phyloP scores from a whole-genome alignment of 1,140 invertebrate genomes.

The Pomacea maculata region DNA sequence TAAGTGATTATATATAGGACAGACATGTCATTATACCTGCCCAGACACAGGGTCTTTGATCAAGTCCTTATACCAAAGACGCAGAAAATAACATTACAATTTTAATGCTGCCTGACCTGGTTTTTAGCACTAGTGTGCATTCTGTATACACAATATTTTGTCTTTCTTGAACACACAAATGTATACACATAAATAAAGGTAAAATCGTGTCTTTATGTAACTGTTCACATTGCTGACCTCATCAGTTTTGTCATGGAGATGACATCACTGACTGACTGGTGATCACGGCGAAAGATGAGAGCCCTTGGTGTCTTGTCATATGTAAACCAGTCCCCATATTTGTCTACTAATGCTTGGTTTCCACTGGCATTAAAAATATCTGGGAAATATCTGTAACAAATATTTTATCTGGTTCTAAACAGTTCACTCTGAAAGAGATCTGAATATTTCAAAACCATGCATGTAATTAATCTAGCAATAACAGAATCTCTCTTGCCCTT shows the following conservation, averaged over 20 bases:
- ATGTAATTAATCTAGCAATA: too few species aligned
- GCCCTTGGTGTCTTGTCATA: conserved; percentile 62
- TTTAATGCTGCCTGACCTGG: background rate
- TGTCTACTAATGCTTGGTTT: conserved; percentile 68
- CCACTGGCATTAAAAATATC: conserved; percentile 73
- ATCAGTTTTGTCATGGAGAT: conserved; percentile 62
- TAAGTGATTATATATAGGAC: too few species aligned
- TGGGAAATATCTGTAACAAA: conserved; percentile 69
- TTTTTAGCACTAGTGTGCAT: background rate
- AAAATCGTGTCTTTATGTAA: too few species aligned
- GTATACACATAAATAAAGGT: too few species aligned
- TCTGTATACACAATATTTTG: background rate
- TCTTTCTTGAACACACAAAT: background rate
- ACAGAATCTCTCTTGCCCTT: too few species aligned
- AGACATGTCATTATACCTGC: too few species aligned
- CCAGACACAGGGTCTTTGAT: too few species aligned
- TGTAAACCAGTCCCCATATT: conserved; percentile 77
- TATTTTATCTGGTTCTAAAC: too few species aligned
- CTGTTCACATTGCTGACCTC: conserved; percentile 49
- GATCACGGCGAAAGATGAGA: conserved; percentile 62
- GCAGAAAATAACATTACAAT: too few species aligned
- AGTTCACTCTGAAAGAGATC: too few species aligned
- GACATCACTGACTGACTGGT: conserved; percentile 54
- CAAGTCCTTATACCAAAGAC: too few species aligned
- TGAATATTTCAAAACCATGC: too few species aligned